phyloP scores from a whole-genome alignment of 2,113 vertebrate species.

The Erpornis zantholeuca region DNA sequence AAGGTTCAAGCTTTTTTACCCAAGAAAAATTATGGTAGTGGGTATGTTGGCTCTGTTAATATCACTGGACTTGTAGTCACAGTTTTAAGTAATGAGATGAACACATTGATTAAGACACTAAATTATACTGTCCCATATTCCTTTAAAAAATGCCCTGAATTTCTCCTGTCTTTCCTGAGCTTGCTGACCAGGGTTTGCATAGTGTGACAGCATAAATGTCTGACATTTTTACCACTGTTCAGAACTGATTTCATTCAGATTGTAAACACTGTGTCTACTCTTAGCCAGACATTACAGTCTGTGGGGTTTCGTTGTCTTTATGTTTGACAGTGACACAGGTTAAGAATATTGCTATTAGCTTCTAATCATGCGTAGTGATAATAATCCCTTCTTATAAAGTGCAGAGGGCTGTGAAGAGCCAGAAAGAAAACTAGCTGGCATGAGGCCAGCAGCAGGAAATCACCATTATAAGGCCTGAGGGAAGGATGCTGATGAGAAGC shows the following conservation, averaged over 20 bases:
- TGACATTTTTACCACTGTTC: not conserved
- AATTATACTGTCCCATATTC: not conserved
- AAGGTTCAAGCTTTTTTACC: not conserved
- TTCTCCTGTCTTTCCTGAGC: not conserved
- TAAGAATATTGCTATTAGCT: constrained; percentile 27
- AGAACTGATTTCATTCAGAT: not conserved
- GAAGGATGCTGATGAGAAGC: not conserved
- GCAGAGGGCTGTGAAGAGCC: not conserved
- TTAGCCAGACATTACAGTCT: not conserved
- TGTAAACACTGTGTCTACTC: not conserved
- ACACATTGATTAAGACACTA: not conserved
- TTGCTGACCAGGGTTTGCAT: not conserved
- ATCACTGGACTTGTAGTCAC: not conserved
- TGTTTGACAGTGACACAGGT: not conserved
- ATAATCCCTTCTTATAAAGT: not conserved
- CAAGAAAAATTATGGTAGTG: not conserved
- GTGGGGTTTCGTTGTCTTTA: not conserved
- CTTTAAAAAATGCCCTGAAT: not conserved
- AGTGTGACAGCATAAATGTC: not conserved
- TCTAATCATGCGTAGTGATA: not conserved
- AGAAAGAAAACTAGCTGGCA: not conserved
- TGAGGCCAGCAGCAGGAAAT: not conserved
- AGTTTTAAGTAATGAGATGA: not conserved
- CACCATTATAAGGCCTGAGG: not conserved
- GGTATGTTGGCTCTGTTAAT: not conserved